Conservation (phyloP, 2,797 vertebrate species). For the Aselliscus stoliczkanus region DNA sequence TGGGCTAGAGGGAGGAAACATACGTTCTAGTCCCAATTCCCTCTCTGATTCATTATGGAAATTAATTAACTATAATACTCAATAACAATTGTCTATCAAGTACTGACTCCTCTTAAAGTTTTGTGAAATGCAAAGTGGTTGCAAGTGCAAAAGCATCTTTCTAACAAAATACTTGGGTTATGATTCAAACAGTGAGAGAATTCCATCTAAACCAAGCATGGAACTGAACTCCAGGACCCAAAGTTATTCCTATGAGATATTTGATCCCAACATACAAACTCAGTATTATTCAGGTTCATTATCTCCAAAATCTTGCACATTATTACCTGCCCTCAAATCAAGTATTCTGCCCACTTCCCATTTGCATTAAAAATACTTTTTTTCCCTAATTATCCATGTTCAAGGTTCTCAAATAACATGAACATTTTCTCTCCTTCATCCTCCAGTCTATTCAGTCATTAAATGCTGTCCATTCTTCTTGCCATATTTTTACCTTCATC, state of each 20-base stretch:
- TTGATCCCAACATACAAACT: background rate
- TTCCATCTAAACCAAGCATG: background rate
- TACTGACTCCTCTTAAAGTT: background rate
- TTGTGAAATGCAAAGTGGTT: background rate
- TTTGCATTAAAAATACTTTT: background rate
- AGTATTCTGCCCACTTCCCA: background rate
- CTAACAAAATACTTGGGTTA: background rate
- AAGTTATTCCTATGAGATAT: background rate
- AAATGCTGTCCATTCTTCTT: background rate
- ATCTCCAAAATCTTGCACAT: background rate
- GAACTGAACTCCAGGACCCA: background rate
- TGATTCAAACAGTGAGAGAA: slow-evolving; percentile 1
- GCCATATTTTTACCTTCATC: background rate
- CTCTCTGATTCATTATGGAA: background rate
- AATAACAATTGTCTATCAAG: background rate
- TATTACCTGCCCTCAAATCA: background rate
- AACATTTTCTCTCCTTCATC: background rate
- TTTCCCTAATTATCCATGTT: background rate
- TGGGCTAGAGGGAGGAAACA: background rate
- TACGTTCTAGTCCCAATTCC: background rate
- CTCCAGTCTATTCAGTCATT: background rate
- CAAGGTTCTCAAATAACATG: background rate
- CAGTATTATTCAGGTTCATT: background rate
- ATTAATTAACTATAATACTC: background rate
- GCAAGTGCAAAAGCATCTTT: background rate